Evolutionary conservation across 2,113 vertebrate species (phyloP).

Genomic region (Brachyistius frenatus): DNA sequence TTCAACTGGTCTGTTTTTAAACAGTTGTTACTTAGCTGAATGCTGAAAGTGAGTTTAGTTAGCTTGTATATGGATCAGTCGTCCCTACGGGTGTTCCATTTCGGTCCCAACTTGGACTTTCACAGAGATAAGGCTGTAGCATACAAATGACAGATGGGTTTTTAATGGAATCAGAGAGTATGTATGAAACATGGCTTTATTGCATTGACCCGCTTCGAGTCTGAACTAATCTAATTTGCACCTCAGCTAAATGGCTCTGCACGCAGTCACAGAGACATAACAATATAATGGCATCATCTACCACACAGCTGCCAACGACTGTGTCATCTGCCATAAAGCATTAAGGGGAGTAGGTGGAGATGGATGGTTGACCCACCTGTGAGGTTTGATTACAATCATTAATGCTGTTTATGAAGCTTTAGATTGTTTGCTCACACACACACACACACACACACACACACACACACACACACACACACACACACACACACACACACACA

Average conservation of each 20-base stretch:
- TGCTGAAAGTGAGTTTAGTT: background rate
- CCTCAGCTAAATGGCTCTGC: conserved; percentile 53
- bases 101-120: conserved; percentile 22
- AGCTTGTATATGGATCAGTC: background rate
- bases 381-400: conserved; percentile 44
- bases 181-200: conserved; percentile 60
- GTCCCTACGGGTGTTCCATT: background rate
- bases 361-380: conserved; percentile 43
- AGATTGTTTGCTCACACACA: conserved; percentile 4
- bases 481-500: background rate
- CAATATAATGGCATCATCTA: conserved; percentile 48
- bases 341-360: conserved; percentile 41
- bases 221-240: conserved; percentile 63
- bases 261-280: conserved; percentile 38
- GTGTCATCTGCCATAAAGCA: conserved; percentile 47
- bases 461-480: background rate
- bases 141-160: conserved; percentile 30
- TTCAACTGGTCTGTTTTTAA: background rate
- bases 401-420: conserved; percentile 13
- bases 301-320: conserved; percentile 10
- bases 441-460: background rate
- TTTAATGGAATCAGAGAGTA: conserved; percentile 63
- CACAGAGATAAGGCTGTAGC: background rate
- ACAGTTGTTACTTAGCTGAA: background rate
- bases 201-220: conserved; percentile 57